Evolutionary conservation across 2,113 vertebrate genomes (phyloP), one percentile per base, ranked within the genome.

Genomic region (Paedocypris sp.): DNA sequence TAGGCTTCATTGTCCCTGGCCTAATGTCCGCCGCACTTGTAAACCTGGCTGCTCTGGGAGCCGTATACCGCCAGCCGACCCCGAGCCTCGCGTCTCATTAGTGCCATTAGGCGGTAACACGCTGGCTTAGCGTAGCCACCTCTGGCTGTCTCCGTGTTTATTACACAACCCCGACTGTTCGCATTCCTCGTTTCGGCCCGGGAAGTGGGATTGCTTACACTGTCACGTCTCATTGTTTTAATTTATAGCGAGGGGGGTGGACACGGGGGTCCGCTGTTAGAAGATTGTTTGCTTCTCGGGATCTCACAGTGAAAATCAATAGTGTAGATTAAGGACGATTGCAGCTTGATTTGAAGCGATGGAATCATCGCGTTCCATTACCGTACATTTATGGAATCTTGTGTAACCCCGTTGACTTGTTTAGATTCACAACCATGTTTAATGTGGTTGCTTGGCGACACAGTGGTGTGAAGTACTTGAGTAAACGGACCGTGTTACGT

Each of bases 161-260:
- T 76, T 82, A 82, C 80, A 79, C 67, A 75, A 66, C 71, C 54
- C 78, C 71, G 72, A 68, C 69, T 72, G 76, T 68, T 76, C 59
- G 49, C 77, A 84, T 83, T 86, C 81, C 82, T 78, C 68, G 66
- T 66, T 83, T 83, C 38, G 25, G 43, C 80, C 82, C 72, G 66
- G 75, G 72, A 77, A 60, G 66, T 65, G 60, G 68, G 69, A 72
- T 73, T 64, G 75, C 76, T 70, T 76, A 75, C 62, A 57, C 61
- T 59, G 59, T 75, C 68, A 60, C 70, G 70, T 75, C 74, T 73
- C 42, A 57, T 77, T 75, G 72, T 72, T 71, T 75, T 70, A 60
- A 69, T 71, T 66, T 73, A 71, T 42, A 15, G 39, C 16, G 3
- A 35, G 31, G 19, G 29, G n/a, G 49, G 29, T 18, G 28, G 29